A percentile compares a stretch with the other conserved stretches of the same genome.
Conservation (phyloP, 1,140 invertebrate genomes). For the Drosophila punjabiensis region DNA sequence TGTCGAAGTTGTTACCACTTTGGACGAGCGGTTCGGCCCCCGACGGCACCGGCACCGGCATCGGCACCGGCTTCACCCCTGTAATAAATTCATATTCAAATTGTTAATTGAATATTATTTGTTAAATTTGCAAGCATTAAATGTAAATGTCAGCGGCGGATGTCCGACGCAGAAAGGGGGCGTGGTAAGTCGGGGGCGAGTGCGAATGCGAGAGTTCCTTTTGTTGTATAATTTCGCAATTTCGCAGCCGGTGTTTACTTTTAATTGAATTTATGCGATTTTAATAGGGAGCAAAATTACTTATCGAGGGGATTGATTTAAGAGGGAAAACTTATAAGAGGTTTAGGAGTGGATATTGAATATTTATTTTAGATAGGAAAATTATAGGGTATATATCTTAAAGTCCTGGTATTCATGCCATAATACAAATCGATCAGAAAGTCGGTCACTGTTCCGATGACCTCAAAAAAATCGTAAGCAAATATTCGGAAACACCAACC, state of each 20-base stretch:
- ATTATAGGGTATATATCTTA: background rate
- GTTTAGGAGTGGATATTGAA: background rate
- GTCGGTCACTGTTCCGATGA: conserved; percentile 67
- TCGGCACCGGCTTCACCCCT: conserved; percentile 40
- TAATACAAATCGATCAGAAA: conserved; percentile 11
- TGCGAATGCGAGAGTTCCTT: conserved; percentile 26
- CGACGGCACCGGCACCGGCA: conserved; percentile 36
- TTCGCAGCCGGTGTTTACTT: conserved; percentile 13
- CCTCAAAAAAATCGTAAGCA: conserved; percentile 33
- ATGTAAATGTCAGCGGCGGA: conserved; percentile 76
- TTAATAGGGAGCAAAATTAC: conserved; percentile 25
- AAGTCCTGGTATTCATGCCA: background rate
- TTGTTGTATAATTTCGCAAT: conserved; percentile 46
- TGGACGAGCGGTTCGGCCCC: conserved; percentile 70
- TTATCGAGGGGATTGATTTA: background rate
- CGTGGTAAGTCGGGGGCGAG: conserved; percentile 50
- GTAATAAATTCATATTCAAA: conserved; percentile 85
- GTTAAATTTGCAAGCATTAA: conserved; percentile 85
- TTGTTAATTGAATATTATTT: conserved; percentile 85
- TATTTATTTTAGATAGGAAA: no score
- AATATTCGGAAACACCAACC: conserved; percentile 20
- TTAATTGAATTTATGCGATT: conserved; percentile 70
- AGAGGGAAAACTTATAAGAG: background rate
- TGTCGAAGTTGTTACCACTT: conserved; percentile 83
- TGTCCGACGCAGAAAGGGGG: conserved; percentile 51